A percentile compares a stretch with the other conserved stretches of the same genome.
Evolutionary conservation across 2,797 vertebrate species (phyloP).

Genomic region (Oreochromis grahami): DNA sequence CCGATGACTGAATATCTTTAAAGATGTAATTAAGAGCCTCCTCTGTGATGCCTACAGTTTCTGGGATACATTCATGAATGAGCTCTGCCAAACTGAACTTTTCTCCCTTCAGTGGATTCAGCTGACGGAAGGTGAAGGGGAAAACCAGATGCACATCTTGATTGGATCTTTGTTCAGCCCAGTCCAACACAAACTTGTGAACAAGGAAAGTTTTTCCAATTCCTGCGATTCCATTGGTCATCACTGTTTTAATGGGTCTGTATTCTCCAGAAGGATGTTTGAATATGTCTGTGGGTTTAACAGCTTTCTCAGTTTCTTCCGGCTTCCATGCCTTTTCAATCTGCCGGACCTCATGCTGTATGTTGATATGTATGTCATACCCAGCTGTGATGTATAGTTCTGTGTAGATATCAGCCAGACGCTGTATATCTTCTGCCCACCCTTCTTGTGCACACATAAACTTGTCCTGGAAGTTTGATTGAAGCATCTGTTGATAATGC

Average conservation of each 20-base stretch:
- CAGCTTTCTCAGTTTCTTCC: rapidly evolving
- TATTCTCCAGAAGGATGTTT: neutral
- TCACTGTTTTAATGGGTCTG: neutral
- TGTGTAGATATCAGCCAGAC: neutral
- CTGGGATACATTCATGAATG: neutral
- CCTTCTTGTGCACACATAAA: neutral
- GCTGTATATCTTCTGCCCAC: neutral
- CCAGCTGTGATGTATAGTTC: neutral
- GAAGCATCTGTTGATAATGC: neutral
- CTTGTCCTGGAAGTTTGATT: neutral
- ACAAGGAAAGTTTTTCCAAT: neutral
- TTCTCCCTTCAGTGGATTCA: neutral
- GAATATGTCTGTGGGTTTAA: neutral
- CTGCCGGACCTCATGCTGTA: neutral
- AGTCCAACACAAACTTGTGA: neutral
- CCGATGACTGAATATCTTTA: neutral
- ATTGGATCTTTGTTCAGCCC: neutral
- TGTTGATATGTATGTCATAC: neutral
- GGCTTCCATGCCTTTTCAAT: neutral
- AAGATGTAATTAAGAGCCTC: neutral
- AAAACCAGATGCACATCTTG: neutral
- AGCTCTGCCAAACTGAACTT: neutral
- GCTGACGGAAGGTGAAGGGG: neutral
- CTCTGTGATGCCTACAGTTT: neutral
- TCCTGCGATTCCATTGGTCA: neutral